These are phyloP conservation scores for Thryonomys swinderianus DNA, from an alignment of 2,113 vertebrate species.

Conservation along the genomic window DNA sequence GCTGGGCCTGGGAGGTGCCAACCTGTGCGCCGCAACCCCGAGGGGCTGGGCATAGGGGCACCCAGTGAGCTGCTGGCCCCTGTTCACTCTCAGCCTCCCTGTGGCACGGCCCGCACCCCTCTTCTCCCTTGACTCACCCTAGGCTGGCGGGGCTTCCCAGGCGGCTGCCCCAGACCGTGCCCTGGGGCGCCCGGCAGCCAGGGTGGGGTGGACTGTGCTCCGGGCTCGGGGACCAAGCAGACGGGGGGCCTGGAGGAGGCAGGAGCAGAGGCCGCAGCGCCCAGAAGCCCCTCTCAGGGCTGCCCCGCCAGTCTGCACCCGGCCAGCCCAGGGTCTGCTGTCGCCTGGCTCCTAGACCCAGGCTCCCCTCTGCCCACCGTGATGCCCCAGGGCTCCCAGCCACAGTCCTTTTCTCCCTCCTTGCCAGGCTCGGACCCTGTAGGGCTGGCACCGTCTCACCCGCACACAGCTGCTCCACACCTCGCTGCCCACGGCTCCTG, in stretches of 20 bases:
- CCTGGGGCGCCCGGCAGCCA: neutral
- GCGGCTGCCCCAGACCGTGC: neutral
- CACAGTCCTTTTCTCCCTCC: neutral
- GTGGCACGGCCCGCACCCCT: neutral
- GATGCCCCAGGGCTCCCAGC: neutral
- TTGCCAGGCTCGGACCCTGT: neutral
- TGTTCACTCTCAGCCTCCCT: neutral
- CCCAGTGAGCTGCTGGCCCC: neutral
- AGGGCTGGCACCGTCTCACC: neutral
- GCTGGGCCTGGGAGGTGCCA: neutral
- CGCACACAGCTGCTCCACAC: neutral
- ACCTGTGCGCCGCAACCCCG: no score
- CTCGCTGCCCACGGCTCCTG: no score
- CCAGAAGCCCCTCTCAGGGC: no score
- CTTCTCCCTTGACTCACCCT: neutral
- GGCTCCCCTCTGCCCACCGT: neutral
- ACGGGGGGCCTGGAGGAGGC: neutral
- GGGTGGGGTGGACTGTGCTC: neutral
- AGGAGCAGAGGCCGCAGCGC: neutral
- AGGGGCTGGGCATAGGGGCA: neutral
- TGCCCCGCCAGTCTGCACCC: neutral
- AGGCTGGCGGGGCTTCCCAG: neutral
- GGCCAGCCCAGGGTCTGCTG: neutral
- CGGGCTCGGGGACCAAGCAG: neutral
- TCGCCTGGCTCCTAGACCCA: neutral